phyloP scores from a whole-genome alignment of 2,797 vertebrate genomes.

The Margarornis squamiger region DNA sequence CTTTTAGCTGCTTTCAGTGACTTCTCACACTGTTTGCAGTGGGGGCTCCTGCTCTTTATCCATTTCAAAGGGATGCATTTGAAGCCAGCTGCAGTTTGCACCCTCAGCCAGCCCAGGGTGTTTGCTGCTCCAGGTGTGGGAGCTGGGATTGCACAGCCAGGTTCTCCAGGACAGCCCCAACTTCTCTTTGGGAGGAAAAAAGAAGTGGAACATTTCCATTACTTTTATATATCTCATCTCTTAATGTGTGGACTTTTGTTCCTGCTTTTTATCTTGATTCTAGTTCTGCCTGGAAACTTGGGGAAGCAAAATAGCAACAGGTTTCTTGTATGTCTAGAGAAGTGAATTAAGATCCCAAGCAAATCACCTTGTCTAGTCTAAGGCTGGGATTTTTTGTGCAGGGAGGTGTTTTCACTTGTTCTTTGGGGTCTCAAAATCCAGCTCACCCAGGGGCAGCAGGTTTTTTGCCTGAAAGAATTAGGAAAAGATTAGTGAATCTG shows the following conservation, averaged over 20 bases:
- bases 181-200: background rate
- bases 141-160: background rate
- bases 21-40: background rate
- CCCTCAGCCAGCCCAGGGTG: conserved; percentile 8
- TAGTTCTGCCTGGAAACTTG: background rate
- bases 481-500: background rate
- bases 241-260: background rate
- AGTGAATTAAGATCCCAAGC: background rate
- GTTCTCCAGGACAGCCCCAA: background rate
- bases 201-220: background rate
- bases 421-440: background rate
- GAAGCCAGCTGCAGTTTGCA: background rate
- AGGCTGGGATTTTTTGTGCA: no score
- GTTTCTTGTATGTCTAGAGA: background rate
- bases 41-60: background rate
- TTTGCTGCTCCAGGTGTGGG: background rate
- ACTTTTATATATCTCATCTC: background rate
- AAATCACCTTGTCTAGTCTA: background rate
- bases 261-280: background rate
- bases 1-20: background rate
- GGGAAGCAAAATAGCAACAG: background rate
- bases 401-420: background rate
- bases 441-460: background rate
- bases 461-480: background rate
- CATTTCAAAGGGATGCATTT: background rate